Evolutionary conservation across 2,113 vertebrate species (phyloP), one percentile per base, ranked within the genome.

Genomic region (Condylura cristata): DNA sequence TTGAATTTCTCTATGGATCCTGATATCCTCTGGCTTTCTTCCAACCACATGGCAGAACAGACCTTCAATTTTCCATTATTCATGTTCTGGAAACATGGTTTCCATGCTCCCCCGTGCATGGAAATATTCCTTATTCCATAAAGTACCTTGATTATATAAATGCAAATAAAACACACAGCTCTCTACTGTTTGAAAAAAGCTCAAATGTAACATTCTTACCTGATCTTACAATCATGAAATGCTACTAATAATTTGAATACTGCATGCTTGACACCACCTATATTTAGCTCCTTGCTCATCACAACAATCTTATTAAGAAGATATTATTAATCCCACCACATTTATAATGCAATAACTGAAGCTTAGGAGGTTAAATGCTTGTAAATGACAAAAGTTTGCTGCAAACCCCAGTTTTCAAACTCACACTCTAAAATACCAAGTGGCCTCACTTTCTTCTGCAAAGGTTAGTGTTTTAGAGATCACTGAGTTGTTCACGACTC

Each of bases 1-100:
- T 74, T 34, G 46, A 46, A 66, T 84, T 96, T 90, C 71, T 87
- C n/a, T 65, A 65, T 32, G 26, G 44, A 82, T 39, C 60, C 70
- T 71, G n/a, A 61, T 34, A 79, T 37, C 39, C 41, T 84, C 26
- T 72, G 65, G 46, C n/a, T 89, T 89, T 82, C 65, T 78, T 84
- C 48, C n/a, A 86, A 58, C 12, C 37, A 79, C 46, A 37, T 22
- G 7, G 53, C 11, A 74, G 88, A 72, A n/a, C 0, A 81, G 46
- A 51, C 22, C 61, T 44, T 84, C 41, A 37, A 39, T 84, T 90
- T 88, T 78, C 72, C 46, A 84, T 14, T 44, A 51, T 66, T 68
- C 56, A 56, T 58, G 34, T 53, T 82, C 76, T 92, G 12, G 72
- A 78, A 96, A 72, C 92, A 44, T 6, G n/a, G 53, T 63, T 51